Base-by-base conservation (phyloP, 2,888 invertebrate genomes). In the Sclerodermus sp. region DNA sequence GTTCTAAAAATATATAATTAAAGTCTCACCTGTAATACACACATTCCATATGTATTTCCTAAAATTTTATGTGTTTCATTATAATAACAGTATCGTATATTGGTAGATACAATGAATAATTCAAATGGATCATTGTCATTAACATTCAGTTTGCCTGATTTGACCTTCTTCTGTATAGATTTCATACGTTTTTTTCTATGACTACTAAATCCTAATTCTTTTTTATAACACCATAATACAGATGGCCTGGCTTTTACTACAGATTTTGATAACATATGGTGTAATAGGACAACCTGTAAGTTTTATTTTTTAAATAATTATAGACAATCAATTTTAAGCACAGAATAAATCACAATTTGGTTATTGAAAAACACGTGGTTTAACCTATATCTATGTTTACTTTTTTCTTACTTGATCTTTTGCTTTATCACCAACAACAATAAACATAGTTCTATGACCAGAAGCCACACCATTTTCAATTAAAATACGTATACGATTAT, bases 161-260 rank as follows among this genome's bases (percentile, higher is more conserved):
- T 90, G 30, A 94, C 88, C 81, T 95, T 96, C 66, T 87, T 87
- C 66, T 89, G 85, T 10, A 90, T 70, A 52, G 86, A 83, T 71
- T 93, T 92, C 81, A 95, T 94, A 58, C 93, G 84, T 79, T 98
- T 98, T 70, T 95, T 93, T 6, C 95, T 87, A 75, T 96, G 93
- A 73, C 95, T 82, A 52, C 80, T 81, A 58, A 83, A 83, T 0
- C 81, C 82, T 36, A 83, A 68, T 57, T 83, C 82, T 57, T 87
- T 97, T 84, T 99, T 99, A 79, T 99, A 99, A 77, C 99, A 99
- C 99, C 99, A 99, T 9, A 99, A 80, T 1, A 99, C 95, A 38
- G 90, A 89, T 0, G 98, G 98, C 36, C 97, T 83, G 0, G 96
- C 88, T 79, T 94, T 94, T 0, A 97, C 90, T 43, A 89, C 87